phyloP scores from a whole-genome alignment of 2,888 invertebrate species.

The Dolomedes plantarius region DNA sequence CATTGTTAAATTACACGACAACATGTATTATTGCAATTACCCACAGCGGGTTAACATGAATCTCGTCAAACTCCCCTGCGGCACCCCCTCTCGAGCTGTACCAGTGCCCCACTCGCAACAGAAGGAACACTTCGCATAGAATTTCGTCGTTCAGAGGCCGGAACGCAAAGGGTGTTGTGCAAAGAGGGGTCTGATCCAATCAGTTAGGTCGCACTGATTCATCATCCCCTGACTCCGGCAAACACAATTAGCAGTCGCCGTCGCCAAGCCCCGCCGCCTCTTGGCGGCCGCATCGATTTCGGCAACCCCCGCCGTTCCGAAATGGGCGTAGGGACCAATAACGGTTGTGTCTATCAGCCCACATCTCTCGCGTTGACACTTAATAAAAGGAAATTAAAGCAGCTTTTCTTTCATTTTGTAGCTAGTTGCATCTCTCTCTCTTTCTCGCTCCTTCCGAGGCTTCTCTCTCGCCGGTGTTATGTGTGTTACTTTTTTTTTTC shows the following conservation, averaged over 20 bases:
- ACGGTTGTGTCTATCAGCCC: conserved; percentile 60
- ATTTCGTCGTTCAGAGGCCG: too few species aligned
- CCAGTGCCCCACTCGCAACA: too few species aligned
- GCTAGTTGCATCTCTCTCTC: conserved; percentile 34
- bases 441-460: not conserved
- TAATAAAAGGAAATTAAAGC: conserved; percentile 71
- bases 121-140: too few species aligned
- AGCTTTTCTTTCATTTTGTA: conserved; percentile 55
- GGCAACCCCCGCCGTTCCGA: not conserved
- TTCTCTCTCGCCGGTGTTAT: conserved; percentile 20
- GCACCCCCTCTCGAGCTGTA: too few species aligned
- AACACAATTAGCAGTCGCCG: not conserved
- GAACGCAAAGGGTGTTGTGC: not conserved
- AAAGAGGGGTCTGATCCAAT: not conserved
- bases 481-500: conserved; percentile 15
- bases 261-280: not conserved
- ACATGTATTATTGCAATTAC: too few species aligned
- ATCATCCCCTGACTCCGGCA: not conserved
- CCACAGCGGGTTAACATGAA: too few species aligned
- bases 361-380: conserved; percentile 62
- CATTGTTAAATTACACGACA: too few species aligned
- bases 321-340: conserved; percentile 52
- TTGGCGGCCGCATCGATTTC: conserved; percentile 5
- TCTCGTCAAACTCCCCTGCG: too few species aligned
- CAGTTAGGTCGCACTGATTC: not conserved